Conservation (phyloP, 2,797 vertebrate species). For the Spinibarbus caldwelli region DNA sequence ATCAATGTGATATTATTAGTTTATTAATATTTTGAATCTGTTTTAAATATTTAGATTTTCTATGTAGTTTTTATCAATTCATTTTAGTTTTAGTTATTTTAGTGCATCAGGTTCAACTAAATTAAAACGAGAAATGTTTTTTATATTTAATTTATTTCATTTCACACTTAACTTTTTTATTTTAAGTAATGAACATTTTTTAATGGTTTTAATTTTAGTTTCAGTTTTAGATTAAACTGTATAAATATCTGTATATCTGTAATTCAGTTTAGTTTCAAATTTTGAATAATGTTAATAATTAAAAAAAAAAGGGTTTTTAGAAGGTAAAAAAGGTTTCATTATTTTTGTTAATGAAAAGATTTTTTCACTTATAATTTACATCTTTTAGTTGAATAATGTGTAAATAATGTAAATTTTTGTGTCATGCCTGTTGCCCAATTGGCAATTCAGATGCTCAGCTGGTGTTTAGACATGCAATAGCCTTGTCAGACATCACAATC, state of each 20-base stretch:
- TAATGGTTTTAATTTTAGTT: too few relatives aligned
- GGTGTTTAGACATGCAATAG: conserved; percentile 1
- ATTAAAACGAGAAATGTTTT: background rate
- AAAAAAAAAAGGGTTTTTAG: background rate
- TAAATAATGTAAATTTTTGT: background rate
- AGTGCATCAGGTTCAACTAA: background rate
- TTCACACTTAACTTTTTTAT: background rate
- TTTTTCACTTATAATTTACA: background rate
- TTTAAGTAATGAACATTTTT: background rate
- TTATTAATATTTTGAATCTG: background rate
- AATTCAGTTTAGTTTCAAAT: background rate
- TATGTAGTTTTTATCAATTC: background rate
- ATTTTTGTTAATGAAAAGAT: background rate
- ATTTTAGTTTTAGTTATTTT: background rate
- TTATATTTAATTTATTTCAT: background rate
- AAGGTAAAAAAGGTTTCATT: background rate
- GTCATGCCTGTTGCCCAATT: background rate
- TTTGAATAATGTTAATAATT: background rate
- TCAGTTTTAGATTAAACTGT: background rate
- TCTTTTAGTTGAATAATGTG: background rate
- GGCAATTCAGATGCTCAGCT: conserved; percentile 4
- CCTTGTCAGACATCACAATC: background rate
- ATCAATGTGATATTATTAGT: background rate
- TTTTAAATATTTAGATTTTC: background rate
- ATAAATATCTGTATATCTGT: background rate